A percentile compares a stretch with the other conserved stretches of the same genome.
These are phyloP conservation scores for Calameuta filiformis DNA, from an alignment of 2,888 invertebrate genomes.

Conservation along the genomic window DNA sequence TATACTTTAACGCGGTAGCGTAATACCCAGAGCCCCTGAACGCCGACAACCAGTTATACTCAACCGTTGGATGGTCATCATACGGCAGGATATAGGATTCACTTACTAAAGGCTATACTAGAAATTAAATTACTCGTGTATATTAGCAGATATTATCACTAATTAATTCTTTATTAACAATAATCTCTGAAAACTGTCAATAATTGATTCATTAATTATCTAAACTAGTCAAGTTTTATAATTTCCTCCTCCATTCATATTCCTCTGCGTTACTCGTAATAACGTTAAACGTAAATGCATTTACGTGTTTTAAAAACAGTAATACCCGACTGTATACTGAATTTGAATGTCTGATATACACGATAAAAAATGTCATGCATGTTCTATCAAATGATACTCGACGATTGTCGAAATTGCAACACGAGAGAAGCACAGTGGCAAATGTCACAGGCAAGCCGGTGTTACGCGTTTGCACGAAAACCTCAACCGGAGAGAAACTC, in stretches of 20 bases:
- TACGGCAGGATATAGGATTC: background rate
- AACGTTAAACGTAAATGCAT: background rate
- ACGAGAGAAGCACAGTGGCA: background rate
- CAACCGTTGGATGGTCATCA: background rate
- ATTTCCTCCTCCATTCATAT: background rate
- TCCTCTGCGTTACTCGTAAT: background rate
- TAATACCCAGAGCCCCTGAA: background rate
- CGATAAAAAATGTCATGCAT: background rate
- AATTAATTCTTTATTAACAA: background rate
- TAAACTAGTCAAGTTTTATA: background rate
- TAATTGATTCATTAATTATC: background rate
- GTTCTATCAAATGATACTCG: background rate
- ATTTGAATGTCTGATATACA: background rate
- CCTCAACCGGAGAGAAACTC: constrained; percentile 35
- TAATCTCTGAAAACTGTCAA: background rate
- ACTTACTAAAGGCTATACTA: background rate
- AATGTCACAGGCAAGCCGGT: background rate
- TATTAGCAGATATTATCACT: background rate
- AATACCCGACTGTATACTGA: background rate
- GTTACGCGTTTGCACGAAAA: constrained; percentile 27
- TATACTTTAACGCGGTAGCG: background rate
- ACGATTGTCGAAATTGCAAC: background rate
- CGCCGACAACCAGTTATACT: background rate
- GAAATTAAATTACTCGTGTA: background rate
- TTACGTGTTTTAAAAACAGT: background rate